Base-by-base conservation (phyloP, 1,140 invertebrate species). In the Aphis gossypii region DNA sequence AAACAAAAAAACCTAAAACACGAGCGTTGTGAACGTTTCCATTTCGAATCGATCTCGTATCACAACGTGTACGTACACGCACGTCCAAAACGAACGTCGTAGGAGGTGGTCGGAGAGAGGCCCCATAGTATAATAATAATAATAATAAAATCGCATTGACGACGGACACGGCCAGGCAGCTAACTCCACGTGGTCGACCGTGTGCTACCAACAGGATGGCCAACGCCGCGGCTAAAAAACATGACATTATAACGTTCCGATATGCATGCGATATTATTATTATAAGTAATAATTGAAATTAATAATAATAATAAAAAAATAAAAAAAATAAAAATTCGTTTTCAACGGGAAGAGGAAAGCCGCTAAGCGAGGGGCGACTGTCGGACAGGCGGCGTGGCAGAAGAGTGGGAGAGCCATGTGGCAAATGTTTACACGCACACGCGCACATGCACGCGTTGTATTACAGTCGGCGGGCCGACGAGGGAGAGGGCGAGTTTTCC, bases 171-270 rank as follows among this genome's bases (percentile, higher is more conserved):
- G 60, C 21, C 41, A 44, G 44, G 23, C 44, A 30, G 30, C 44
- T 82, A 51, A 86, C 92, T 93, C 82, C 92, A 93, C 92, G 92
- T 93, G 92, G 92, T 93, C 92, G 92, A 56, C 92, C 82, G 92
- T 93, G 92, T 93, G 92, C 92, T 84, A 38, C 48, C 51, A 82
- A 20, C 92, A 93, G 92, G 92, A 83, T 93, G 82, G 92, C 92
- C 92, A 93, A 93, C 92, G 21, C 18, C 35, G 35, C 48, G 82
- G 35, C n/a, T 54, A 38, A 82, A 84, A 83, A 51, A 44, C 21
- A 56, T 14, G 48, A 51, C n/a, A 41, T 21, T 41, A n/a, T 30
- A 76, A 41, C 60, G 41, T 90, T 60, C 54, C 51, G 35, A 90
- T 48, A 14, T 60, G 41, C 38, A 60, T 20, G 54, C 38, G 8